These are phyloP conservation scores for Lymantria monacha DNA, from an alignment of 2,888 invertebrate genomes.

Conservation along the genomic window DNA sequence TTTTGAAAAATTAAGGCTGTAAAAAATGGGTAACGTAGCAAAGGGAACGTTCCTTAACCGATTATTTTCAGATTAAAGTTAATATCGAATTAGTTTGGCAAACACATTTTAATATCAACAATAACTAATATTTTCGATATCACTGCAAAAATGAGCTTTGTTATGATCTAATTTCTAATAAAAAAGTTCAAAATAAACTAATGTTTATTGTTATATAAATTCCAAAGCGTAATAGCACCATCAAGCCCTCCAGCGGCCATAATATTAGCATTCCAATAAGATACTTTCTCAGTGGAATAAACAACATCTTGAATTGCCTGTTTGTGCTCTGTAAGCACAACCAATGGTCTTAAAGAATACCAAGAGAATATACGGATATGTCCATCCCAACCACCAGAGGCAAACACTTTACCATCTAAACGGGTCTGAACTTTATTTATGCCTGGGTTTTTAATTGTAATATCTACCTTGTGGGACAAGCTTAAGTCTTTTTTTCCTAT, in stretches of 20 bases:
- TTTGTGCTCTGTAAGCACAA: conserved; percentile 88
- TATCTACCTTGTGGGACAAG: conserved; percentile 82
- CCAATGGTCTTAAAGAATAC: conserved; percentile 87
- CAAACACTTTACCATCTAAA: conserved; percentile 87
- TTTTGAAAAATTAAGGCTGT: too few relatives aligned
- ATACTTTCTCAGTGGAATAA: conserved; percentile 85
- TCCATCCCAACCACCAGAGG: conserved; percentile 90
- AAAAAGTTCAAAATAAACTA: conserved; percentile 13
- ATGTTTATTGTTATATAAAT: conserved; percentile 85
- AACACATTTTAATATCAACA: too few relatives aligned
- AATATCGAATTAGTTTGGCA: too few relatives aligned
- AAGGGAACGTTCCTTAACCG: too few relatives aligned
- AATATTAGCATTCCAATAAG: conserved; percentile 87
- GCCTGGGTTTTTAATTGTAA: conserved; percentile 88
- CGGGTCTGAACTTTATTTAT: conserved; percentile 86
- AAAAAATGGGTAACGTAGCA: too few relatives aligned
- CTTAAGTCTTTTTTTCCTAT: conserved; percentile 79
- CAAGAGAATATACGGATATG: conserved; percentile 89
- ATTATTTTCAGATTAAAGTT: too few relatives aligned
- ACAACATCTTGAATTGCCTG: conserved; percentile 87
- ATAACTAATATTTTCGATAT: too few relatives aligned
- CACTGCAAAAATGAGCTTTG: too few relatives aligned
- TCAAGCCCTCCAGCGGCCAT: conserved; percentile 90
- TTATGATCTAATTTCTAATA: too few relatives aligned
- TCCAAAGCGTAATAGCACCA: conserved; percentile 90